A percentile compares a stretch with the other conserved stretches of the same genome.
phyloP scores from a whole-genome alignment of 2,797 vertebrate genomes.

The Botia kubotai region DNA sequence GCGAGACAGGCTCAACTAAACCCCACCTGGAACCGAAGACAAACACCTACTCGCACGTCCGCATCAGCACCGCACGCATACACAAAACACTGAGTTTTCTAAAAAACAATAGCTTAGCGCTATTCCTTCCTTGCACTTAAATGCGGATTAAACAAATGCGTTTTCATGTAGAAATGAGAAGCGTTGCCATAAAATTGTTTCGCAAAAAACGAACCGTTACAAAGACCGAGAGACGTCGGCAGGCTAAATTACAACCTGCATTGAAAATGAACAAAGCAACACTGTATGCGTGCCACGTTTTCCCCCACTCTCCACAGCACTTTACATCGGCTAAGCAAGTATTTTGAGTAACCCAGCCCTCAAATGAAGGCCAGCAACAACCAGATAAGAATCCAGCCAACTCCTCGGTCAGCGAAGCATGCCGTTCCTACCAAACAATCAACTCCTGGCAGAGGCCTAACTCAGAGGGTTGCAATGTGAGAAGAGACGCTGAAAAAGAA shows the following conservation, averaged over 20 bases:
- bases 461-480: slow-evolving; percentile 60
- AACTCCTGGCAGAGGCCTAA: slow-evolving; percentile 71
- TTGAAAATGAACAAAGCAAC: slow-evolving; percentile 69
- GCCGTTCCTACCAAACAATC: slow-evolving; percentile 80
- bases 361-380: slow-evolving; percentile 70
- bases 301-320: slow-evolving; percentile 39
- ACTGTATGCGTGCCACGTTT: slow-evolving; percentile 57
- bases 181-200: not conserved
- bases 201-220: slow-evolving; percentile 49
- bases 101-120: slow-evolving; percentile 64
- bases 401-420: slow-evolving; percentile 75
- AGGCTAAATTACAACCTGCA: slow-evolving; percentile 60
- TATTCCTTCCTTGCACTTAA: slow-evolving; percentile 59
- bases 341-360: slow-evolving; percentile 73
- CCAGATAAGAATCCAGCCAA: slow-evolving; percentile 79
- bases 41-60: slow-evolving; percentile 32
- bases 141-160: slow-evolving; percentile 34
- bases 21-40: slow-evolving; percentile 53
- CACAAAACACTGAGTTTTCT: slow-evolving; percentile 25
- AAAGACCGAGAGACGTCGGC: slow-evolving; percentile 55
- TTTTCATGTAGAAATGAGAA: slow-evolving; percentile 10
- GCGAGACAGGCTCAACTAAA: slow-evolving; percentile 58
- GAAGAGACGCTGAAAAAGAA: slow-evolving; percentile 43
- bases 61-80: slow-evolving; percentile 44
- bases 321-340: slow-evolving; percentile 67